Percentiles rank a stretch among this genome's conserved stretches.
Evolutionary conservation across 1,140 invertebrate species (phyloP).

Genomic region (Saxidomus purpurata): DNA sequence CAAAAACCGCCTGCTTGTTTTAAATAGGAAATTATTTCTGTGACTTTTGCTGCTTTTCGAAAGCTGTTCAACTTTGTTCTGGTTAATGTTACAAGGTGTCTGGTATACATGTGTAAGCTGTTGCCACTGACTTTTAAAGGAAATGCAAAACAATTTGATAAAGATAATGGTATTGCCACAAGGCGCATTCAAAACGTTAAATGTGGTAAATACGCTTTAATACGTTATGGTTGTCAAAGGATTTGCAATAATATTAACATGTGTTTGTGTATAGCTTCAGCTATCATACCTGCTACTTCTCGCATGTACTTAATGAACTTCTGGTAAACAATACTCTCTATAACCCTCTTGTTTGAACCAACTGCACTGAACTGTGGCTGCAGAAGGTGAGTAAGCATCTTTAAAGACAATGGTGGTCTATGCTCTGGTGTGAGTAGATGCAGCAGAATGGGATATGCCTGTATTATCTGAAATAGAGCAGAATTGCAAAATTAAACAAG

Average conservation of each 20-base stretch:
- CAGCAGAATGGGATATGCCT: neutral
- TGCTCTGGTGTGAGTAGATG: slow-evolving; percentile 19
- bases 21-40: too few species aligned
- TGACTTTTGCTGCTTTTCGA: too few species aligned
- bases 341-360: slow-evolving; percentile 43
- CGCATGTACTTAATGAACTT: slow-evolving; percentile 51
- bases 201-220: neutral
- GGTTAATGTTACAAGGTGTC: too few species aligned
- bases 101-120: too few species aligned
- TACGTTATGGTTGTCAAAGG: neutral
- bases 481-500: neutral
- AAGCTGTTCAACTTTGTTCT: too few species aligned
- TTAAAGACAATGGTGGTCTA: neutral
- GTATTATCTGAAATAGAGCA: slow-evolving; percentile 9
- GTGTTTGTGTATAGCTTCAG: neutral
- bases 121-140: too few species aligned
- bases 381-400: neutral
- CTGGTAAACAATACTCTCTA: neutral
- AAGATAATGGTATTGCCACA: too few species aligned
- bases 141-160: too few species aligned
- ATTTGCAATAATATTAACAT: neutral
- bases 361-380: slow-evolving; percentile 15
- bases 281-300: slow-evolving; percentile 24
- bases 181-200: too few species aligned
- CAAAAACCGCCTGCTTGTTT: too few species aligned